phyloP scores from a whole-genome alignment of 2,797 vertebrate genomes.

The Thripadectes ignobilis region DNA sequence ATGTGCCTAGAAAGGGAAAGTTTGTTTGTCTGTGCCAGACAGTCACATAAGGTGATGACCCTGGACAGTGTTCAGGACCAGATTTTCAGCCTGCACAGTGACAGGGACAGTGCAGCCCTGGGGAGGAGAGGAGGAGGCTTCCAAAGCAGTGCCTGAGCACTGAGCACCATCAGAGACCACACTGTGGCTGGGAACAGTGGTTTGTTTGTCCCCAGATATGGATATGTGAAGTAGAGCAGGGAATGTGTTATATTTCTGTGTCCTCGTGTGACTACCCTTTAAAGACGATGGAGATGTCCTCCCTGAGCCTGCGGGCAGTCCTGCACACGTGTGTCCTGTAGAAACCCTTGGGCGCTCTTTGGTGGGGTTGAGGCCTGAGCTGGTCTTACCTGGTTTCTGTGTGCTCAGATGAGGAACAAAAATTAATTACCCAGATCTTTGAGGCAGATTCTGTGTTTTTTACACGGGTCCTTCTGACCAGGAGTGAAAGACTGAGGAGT shows the following conservation, averaged over 20 bases:
- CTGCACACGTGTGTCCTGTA: neutral
- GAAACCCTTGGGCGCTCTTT: neutral
- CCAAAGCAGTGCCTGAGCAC: neutral
- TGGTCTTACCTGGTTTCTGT: neutral
- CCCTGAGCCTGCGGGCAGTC: neutral
- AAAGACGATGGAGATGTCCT: neutral
- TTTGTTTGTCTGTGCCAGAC: neutral
- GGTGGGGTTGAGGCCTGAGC: neutral
- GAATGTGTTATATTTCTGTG: neutral
- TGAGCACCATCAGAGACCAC: neutral
- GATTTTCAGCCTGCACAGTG: neutral
- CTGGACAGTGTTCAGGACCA: neutral
- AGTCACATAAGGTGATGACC: neutral
- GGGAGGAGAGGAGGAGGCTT: neutral
- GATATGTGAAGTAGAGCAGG: neutral
- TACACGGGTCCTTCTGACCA: neutral
- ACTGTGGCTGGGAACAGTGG: neutral
- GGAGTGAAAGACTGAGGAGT: neutral
- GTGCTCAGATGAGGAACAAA: neutral
- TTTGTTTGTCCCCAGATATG: neutral
- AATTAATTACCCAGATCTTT: neutral
- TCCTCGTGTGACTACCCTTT: neutral
- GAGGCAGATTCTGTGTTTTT: neutral
- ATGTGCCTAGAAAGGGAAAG: neutral
- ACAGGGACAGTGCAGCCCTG: neutral